These are phyloP conservation scores for Dyspetes luteomarginatus DNA, from an alignment of 2,888 invertebrate genomes.

Conservation along the genomic window DNA sequence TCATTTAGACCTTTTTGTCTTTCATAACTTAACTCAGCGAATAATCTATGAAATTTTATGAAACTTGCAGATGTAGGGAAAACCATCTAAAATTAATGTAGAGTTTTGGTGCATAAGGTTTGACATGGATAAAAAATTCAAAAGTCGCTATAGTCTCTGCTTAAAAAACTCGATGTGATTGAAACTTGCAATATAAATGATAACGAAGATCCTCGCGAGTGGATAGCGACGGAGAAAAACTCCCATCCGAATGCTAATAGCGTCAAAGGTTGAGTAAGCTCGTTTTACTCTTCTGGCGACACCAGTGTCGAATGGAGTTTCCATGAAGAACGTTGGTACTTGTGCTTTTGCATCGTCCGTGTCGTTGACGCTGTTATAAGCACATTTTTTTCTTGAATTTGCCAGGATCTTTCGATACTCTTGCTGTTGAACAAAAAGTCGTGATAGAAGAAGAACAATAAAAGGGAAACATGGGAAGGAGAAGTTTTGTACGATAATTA, in stretches of 20 bases:
- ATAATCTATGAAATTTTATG: too few species aligned
- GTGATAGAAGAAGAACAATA: neutral
- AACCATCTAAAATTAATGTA: too few species aligned
- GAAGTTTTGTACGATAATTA: too few species aligned
- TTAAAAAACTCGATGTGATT: neutral
- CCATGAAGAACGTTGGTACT: constrained; percentile 89
- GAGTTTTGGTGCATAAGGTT: too few species aligned
- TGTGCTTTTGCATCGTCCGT: constrained; percentile 89
- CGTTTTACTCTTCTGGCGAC: constrained; percentile 90
- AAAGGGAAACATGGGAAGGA: too few species aligned
- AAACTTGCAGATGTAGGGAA: too few species aligned
- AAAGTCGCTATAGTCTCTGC: too few species aligned
- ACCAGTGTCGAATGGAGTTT: constrained; percentile 90
- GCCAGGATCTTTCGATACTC: constrained; percentile 86
- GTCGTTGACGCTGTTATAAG: constrained; percentile 86
- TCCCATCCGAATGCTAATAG: constrained; percentile 91
- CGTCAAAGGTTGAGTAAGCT: constrained; percentile 90
- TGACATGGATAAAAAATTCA: too few species aligned
- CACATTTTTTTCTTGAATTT: constrained; percentile 84
- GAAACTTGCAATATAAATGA: constrained; percentile 90
- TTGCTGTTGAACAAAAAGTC: constrained; percentile 82
- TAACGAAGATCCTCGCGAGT: constrained; percentile 91
- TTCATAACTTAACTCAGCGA: too few species aligned
- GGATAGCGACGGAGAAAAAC: constrained; percentile 93
- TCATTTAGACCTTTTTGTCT: too few species aligned